These are phyloP conservation scores for Petrosia ficiformis DNA, from an alignment of 37 sponge, comb jelly and placozoan species.

Conservation along the genomic window DNA sequence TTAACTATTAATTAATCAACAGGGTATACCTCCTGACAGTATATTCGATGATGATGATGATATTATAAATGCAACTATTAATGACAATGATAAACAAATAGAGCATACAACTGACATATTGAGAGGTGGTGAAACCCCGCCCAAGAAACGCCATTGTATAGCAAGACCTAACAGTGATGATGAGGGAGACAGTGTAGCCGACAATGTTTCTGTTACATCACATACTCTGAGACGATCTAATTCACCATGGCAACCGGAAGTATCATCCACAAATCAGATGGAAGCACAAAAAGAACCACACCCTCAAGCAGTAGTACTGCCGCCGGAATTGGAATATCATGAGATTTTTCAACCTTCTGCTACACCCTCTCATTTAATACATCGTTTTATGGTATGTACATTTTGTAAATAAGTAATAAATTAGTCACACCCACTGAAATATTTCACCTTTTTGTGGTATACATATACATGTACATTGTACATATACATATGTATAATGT, in stretches of 20 bases:
- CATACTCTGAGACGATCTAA: background rate
- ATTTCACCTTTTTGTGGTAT: too few species aligned
- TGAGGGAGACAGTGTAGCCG: background rate
- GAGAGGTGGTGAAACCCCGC: background rate
- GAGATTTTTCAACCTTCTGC: constrained; percentile 31
- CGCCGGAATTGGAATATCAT: constrained; percentile 26
- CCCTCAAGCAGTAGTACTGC: background rate
- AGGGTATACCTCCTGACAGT: constrained; percentile 49
- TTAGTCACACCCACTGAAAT: too few species aligned
- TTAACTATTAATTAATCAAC: background rate
- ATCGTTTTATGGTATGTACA: constrained; percentile 10
- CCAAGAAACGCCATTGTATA: background rate
- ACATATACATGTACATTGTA: background rate
- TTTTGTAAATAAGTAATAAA: too few species aligned
- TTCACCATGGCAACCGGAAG: background rate
- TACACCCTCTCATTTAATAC: background rate
- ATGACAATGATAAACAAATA: background rate
- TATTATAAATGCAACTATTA: background rate
- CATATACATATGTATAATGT: too few species aligned
- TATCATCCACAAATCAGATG: too few species aligned
- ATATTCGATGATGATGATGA: constrained; percentile 23
- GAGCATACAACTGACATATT: too few species aligned
- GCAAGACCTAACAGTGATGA: background rate
- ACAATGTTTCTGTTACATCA: background rate
- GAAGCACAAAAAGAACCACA: too few species aligned